A percentile compares a stretch with the other conserved stretches of the same genome.
phyloP scores from a whole-genome alignment of 2,797 vertebrate genomes.

The Sciurus carolinensis region DNA sequence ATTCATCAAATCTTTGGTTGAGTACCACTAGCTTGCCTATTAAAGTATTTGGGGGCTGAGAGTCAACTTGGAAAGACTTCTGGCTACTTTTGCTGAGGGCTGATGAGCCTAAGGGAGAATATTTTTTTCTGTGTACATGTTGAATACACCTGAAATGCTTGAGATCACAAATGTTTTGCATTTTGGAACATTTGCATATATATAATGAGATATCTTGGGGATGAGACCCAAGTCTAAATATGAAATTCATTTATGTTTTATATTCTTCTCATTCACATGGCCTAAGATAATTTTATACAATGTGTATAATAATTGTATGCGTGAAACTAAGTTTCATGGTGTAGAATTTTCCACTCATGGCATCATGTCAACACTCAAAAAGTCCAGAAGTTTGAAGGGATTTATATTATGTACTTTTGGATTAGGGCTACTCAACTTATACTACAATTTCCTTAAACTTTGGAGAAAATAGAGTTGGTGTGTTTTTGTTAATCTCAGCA shows the following conservation, averaged over 20 bases:
- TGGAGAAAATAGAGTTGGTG: background rate
- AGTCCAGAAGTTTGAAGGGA: background rate
- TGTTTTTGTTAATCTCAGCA: constrained; percentile 49
- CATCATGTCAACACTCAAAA: background rate
- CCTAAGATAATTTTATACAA: background rate
- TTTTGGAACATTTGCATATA: background rate
- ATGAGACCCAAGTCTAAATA: background rate
- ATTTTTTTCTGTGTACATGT: background rate
- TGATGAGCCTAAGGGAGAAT: background rate
- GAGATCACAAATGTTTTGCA: background rate
- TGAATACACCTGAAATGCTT: background rate
- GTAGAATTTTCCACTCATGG: background rate
- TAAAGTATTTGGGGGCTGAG: background rate
- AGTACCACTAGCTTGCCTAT: background rate
- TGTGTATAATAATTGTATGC: background rate
- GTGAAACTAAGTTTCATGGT: background rate
- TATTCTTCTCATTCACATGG: background rate
- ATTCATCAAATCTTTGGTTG: constrained; percentile 47
- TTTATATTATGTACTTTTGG: background rate
- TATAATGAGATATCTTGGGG: background rate
- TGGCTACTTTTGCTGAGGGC: constrained; percentile 6
- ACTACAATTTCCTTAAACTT: constrained; percentile 32
- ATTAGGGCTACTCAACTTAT: background rate
- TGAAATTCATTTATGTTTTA: background rate
- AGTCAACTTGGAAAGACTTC: constrained; percentile 3